Base-by-base conservation (phyloP, 2,888 invertebrate species). In the Himalopsyche kuldschensis region DNA sequence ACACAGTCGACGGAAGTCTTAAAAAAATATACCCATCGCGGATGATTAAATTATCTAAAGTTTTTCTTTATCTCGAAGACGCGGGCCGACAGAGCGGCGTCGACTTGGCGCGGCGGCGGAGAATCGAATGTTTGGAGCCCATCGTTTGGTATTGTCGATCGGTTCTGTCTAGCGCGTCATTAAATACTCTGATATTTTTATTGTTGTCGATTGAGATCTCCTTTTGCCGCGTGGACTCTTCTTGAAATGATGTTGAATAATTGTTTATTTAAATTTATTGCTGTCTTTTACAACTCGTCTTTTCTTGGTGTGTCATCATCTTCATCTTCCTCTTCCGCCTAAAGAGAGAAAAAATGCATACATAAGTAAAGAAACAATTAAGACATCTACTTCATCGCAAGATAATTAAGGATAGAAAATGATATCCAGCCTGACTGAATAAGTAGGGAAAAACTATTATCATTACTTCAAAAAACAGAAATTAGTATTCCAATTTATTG, bases 271-370 rank as follows among this genome's bases (percentile, higher is more conserved):
- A 55, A 30, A 69, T 69, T 30, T 69, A 69, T 69, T 69, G 69
- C 63, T 82, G 84, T 87, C 87, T 89, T 90, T 95, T 96, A 96
- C 93, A 96, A 93, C 91, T 96, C 96, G 89, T 96, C 96, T 89
- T 95, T 95, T 88, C 94, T 92, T 87, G 94, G 94, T 87, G 92
- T 90, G 87, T 95, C 95, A 79, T 95, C 95, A 85, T 96, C 95
- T 87, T 95, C 95, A 75, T 95, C 95, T 78, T 93, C 94, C 87
- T 94, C 94, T 85, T 93, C 93, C 86, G 91, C 92, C 91, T 92
- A 87, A 41, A 88, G 88, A 79, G 47, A 69, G n/a, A 78, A n/a
- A 69, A n/a, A 20, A 69, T n/a, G 15, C 41, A 41, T 15, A 41
- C 1, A 1, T 41, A 41, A 41, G 15, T 15, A 41, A 41, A 41